A percentile compares a stretch with the other conserved stretches of the same genome.
These are phyloP conservation scores for Papilio elwesi DNA, from an alignment of 2,888 invertebrate species.

Conservation along the genomic window DNA sequence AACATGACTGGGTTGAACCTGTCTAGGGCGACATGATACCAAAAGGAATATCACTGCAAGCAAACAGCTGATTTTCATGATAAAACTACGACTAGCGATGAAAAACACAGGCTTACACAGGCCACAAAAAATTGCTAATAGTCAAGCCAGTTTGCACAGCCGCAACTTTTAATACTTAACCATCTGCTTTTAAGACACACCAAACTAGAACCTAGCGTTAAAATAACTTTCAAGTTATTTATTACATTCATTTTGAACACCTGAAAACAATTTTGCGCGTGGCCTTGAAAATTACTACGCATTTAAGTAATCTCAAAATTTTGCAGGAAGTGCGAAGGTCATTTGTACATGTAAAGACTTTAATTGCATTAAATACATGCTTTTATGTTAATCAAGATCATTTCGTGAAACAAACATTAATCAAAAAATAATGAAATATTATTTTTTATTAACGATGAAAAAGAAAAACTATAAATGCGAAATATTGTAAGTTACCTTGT, in stretches of 20 bases:
- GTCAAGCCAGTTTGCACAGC: conserved; percentile 1
- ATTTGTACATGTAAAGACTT: conserved; percentile 15
- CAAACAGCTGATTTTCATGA: no score
- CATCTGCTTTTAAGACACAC: not conserved
- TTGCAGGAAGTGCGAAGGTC: conserved; percentile 15
- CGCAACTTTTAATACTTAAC: not conserved
- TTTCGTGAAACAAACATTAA: no score
- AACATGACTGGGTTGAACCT: no score
- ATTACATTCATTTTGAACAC: not conserved
- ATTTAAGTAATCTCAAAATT: not conserved
- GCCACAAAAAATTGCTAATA: not conserved
- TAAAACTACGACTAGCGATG: no score
- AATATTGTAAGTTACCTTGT: no score
- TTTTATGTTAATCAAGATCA: no score
- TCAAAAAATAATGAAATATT: no score
- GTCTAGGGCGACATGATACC: no score
- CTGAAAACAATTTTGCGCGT: not conserved
- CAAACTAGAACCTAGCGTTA: not conserved
- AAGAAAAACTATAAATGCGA: no score
- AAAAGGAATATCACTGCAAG: no score
- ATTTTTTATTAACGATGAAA: no score
- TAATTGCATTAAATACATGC: not conserved
- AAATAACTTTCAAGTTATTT: not conserved
- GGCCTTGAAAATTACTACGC: not conserved
- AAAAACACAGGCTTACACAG: not conserved